A percentile compares a stretch with the other conserved stretches of the same genome.
Evolutionary conservation across 2,113 vertebrate genomes (phyloP).

Genomic region (Nibea albiflora): DNA sequence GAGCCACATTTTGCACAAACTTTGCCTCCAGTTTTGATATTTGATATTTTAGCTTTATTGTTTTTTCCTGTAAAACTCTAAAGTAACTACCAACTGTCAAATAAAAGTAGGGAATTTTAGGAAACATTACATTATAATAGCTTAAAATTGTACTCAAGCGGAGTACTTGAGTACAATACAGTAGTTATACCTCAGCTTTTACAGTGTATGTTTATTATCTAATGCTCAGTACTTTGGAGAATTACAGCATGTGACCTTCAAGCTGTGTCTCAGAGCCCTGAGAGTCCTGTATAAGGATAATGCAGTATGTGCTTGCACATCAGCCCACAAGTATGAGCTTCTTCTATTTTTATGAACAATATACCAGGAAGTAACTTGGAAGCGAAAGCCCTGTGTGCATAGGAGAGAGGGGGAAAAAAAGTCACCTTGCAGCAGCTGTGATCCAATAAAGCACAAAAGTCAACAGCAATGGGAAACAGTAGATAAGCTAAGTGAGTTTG

Average conservation of each 20-base stretch:
- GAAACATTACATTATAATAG: no score
- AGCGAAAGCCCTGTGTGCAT: neutral
- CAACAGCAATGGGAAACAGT: neutral
- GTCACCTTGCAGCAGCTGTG: slow-evolving; percentile 30
- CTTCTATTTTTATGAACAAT: slow-evolving; percentile 1
- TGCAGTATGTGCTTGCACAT: neutral
- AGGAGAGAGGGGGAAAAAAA: neutral
- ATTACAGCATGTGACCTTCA: neutral
- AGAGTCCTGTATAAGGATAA: neutral
- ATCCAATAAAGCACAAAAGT: slow-evolving; percentile 6
- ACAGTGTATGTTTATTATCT: slow-evolving; percentile 9
- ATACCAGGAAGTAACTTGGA: neutral
- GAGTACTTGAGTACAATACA: neutral
- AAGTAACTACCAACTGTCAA: neutral
- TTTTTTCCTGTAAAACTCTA: no score
- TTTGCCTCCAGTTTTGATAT: neutral
- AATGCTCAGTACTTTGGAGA: slow-evolving; percentile 5
- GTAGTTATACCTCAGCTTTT: no score
- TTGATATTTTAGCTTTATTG: neutral
- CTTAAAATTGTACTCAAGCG: neutral
- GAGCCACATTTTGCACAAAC: neutral
- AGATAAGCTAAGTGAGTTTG: slow-evolving; percentile 34
- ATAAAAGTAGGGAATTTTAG: neutral
- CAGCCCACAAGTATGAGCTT: neutral
- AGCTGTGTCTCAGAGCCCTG: neutral